A percentile compares a stretch with the other conserved stretches of the same genome.
Evolutionary conservation across 1,140 invertebrate genomes (phyloP).

Genomic region (Solen grandis): DNA sequence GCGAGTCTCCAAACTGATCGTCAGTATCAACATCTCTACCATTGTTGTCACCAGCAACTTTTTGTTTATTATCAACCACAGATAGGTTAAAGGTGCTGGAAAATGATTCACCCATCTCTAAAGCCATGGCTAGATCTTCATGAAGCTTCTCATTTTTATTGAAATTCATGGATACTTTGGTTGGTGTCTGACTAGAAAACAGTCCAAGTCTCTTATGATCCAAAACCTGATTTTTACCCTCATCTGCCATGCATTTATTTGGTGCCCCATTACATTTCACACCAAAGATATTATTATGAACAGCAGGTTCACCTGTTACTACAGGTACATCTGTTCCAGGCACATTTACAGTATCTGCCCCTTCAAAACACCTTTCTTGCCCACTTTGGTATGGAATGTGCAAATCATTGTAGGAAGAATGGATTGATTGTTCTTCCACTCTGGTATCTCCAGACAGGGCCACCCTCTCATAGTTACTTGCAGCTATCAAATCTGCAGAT

Average conservation of each 20-base stretch:
- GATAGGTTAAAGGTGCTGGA: slow-evolving; percentile 41
- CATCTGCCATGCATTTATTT: not conserved
- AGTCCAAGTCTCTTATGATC: slow-evolving; percentile 22
- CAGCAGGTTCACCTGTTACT: too few relatives aligned
- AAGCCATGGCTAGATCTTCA: slow-evolving; percentile 55
- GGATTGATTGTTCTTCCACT: not conserved
- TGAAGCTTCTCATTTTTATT: slow-evolving; percentile 24
- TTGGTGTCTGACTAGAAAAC: slow-evolving; percentile 34
- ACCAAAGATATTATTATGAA: too few relatives aligned
- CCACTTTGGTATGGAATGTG: slow-evolving; percentile 65
- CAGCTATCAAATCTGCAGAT: slow-evolving; percentile 64
- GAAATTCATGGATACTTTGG: not conserved
- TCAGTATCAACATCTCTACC: not conserved
- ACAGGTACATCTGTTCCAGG: not conserved
- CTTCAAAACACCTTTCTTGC: slow-evolving; percentile 62
- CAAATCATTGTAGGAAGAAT: slow-evolving; percentile 63
- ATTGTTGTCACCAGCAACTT: not conserved
- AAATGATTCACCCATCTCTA: slow-evolving; percentile 59
- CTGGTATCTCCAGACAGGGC: slow-evolving; percentile 43
- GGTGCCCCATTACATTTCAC: not conserved
- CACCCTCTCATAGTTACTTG: slow-evolving; percentile 74
- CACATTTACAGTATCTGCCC: not conserved
- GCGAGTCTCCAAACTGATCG: slow-evolving; percentile 60
- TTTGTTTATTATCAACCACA: slow-evolving; percentile 4
- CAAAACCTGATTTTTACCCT: too few relatives aligned